Percentiles rank a stretch among this genome's conserved stretches.
Conservation (phyloP, 2,797 vertebrate species). For the Caiman crocodilus region DNA sequence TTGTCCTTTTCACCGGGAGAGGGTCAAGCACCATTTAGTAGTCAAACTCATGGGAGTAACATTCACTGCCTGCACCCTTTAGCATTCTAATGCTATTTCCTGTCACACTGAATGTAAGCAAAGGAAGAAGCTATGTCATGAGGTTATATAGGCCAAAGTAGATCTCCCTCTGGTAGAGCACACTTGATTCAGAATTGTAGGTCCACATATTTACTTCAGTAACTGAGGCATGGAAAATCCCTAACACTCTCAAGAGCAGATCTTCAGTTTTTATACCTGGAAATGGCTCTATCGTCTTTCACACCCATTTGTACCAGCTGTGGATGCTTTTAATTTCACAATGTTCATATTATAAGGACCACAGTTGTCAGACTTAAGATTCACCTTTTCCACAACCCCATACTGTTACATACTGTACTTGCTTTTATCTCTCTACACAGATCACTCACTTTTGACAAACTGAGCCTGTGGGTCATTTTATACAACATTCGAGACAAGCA, state of each 20-base stretch:
- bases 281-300: background rate
- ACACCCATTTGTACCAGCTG: fast-evolving
- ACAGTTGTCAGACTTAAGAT: background rate
- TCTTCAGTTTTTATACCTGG: fast-evolving
- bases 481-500: background rate
- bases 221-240: background rate
- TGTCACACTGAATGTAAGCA: slow-evolving; percentile 5
- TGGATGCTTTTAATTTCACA: background rate
- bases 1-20: background rate
- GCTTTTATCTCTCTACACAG: background rate
- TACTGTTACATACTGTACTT: background rate
- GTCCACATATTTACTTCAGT: background rate
- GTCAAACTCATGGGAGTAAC: background rate
- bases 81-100: background rate
- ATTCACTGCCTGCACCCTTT: background rate
- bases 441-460: background rate
- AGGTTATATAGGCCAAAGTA: background rate
- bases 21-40: background rate
- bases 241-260: fast-evolving
- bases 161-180: background rate
- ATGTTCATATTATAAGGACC: background rate
- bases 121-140: background rate
- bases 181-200: background rate
- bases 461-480: background rate
- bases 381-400: background rate